These are phyloP conservation scores for Dynastes tityus DNA, from an alignment of 2,888 invertebrate species.

Conservation along the genomic window DNA sequence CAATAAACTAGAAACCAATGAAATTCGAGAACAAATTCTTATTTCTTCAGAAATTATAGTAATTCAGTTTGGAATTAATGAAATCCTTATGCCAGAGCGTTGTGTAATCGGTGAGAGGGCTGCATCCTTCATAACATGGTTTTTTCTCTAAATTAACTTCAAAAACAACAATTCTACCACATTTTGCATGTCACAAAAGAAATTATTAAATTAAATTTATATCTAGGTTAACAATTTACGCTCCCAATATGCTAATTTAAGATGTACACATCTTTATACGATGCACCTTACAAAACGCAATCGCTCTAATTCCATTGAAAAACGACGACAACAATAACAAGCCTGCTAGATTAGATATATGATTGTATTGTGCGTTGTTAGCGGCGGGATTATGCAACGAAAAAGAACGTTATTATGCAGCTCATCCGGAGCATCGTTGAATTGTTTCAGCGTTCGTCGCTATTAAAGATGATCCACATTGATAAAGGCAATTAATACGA, in stretches of 20 bases:
- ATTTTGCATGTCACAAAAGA: too few species aligned
- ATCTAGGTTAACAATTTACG: too few species aligned
- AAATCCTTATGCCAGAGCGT: too few species aligned
- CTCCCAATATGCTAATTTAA: neutral
- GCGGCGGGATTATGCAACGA: neutral
- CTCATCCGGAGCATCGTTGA: slow-evolving; percentile 52
- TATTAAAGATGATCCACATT: slow-evolving; percentile 65
- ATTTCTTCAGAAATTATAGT: too few species aligned
- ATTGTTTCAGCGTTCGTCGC: slow-evolving; percentile 57
- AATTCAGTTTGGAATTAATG: too few species aligned
- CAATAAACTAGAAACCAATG: too few species aligned
- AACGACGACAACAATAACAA: slow-evolving; percentile 10
- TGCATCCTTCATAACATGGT: too few species aligned
- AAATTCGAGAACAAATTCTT: too few species aligned
- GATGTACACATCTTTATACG: neutral
- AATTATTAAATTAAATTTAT: too few species aligned
- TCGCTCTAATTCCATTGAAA: slow-evolving; percentile 17
- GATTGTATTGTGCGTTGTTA: slow-evolving; percentile 6
- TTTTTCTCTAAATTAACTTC: too few species aligned
- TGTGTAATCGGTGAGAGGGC: too few species aligned
- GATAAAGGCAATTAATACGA: slow-evolving; percentile 65
- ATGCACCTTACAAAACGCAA: neutral
- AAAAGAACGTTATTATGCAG: neutral
- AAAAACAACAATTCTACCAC: too few species aligned
- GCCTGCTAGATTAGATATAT: neutral